These are phyloP conservation scores for Himalopsyche japonica DNA, from an alignment of 2,888 invertebrate genomes.

Conservation along the genomic window DNA sequence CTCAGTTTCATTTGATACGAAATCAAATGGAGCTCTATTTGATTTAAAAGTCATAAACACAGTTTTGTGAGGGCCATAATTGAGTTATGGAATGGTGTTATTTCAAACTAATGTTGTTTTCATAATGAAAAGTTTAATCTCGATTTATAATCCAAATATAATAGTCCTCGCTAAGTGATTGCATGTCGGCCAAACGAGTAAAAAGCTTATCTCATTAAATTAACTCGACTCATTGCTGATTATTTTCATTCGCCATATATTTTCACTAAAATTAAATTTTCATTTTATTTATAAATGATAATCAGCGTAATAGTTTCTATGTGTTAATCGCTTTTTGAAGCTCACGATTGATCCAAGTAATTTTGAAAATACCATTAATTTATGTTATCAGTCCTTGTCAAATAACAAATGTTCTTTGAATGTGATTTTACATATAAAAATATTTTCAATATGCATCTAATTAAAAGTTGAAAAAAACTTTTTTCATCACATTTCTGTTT, in stretches of 20 bases:
- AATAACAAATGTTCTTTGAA: too few relatives aligned
- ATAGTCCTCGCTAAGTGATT: neutral
- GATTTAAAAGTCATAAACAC: conserved; percentile 37
- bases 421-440: too few relatives aligned
- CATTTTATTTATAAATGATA: too few relatives aligned
- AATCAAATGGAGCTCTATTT: conserved; percentile 36
- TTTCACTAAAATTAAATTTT: neutral
- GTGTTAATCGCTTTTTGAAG: too few relatives aligned
- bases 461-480: too few relatives aligned
- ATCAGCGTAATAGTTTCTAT: too few relatives aligned
- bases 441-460: too few relatives aligned
- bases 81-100: conserved; percentile 22
- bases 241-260: neutral
- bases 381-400: too few relatives aligned
- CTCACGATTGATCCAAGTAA: too few relatives aligned
- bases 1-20: conserved; percentile 25
- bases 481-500: too few relatives aligned
- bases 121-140: conserved; percentile 38
- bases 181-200: neutral
- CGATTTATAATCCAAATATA: neutral
- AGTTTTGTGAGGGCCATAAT: conserved; percentile 25
- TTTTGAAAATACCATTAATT: too few relatives aligned
- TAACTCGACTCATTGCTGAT: neutral
- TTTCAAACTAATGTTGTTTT: conserved; percentile 12
- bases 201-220: neutral